Base-by-base conservation (phyloP, 2,113 vertebrate genomes). In the Limnothrissa miodon region DNA sequence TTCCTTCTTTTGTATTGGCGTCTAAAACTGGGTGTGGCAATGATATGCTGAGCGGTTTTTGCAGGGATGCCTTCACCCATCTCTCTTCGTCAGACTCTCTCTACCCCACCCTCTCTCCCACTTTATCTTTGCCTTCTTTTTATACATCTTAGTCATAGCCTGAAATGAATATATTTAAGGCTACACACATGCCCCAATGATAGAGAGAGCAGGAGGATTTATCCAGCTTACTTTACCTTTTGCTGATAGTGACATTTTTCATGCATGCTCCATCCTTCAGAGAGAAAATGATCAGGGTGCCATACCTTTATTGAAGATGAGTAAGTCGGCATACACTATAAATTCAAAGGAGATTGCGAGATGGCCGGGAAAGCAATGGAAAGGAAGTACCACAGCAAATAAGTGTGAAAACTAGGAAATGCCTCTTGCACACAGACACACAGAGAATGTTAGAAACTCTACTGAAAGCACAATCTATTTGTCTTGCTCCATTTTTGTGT, bases 141-240 rank as follows among this genome's bases (percentile, higher is more conserved):
- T 74, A 74, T 74, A 74, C 29, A 74, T 74, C 66, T 74, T 33
- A 33, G 66, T 74, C 66, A 74, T 29, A 74, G 66, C 36, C 66
- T 74, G 66, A 29, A 33, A 74, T 74, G 66, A 39, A 74, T 74
- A 29, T 33, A 36, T 74, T 74, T 33, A 11, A 74, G 66, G 66
- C 66, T 78, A 80, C 59, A 45, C 44, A 83, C 70, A 81, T 83
- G 81, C 70, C 48, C 42, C 46, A 66, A 25, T 90, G 92, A 84
- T 51, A 84, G 46, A 82, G 80, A 51, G 83, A 29, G 29, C 59
- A 11, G 59, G 59, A 66, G 59, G 59, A 74, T 74, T 74, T 74
- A 74, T 33, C 66, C 66, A 74, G 66, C 59, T 66, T 74, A 74
- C 66, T 33, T 17, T 33, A 10, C 66, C 11, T 74, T 74, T 74